These are phyloP conservation scores for Thalpophila matura DNA, from an alignment of 2,888 invertebrate species.

Conservation along the genomic window DNA sequence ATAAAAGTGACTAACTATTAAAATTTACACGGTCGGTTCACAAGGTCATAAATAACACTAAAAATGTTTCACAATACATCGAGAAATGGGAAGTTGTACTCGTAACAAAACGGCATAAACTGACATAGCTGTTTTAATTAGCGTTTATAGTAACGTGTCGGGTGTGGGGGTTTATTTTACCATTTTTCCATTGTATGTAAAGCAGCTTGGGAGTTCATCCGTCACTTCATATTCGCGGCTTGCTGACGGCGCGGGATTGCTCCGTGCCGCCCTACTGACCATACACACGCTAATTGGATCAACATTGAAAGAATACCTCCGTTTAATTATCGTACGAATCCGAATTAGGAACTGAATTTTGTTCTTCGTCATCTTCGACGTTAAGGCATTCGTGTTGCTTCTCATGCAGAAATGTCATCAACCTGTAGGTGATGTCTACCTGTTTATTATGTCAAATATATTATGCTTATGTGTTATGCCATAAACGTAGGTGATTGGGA, in stretches of 20 bases:
- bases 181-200: slow-evolving; percentile 89
- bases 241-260: slow-evolving; percentile 74
- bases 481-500: no score
- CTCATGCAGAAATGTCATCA: slow-evolving; percentile 50
- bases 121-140: slow-evolving; percentile 86
- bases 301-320: slow-evolving; percentile 71
- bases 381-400: slow-evolving; percentile 38
- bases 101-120: slow-evolving; percentile 81
- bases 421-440: slow-evolving; percentile 22
- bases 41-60: slow-evolving; percentile 73
- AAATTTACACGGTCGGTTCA: slow-evolving; percentile 67
- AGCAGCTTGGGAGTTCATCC: slow-evolving; percentile 84
- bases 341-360: slow-evolving; percentile 62
- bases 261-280: slow-evolving; percentile 76
- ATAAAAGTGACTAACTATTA: slow-evolving; percentile 59
- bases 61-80: slow-evolving; percentile 75
- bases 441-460: slow-evolving; percentile 13
- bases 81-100: slow-evolving; percentile 72
- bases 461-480: background rate
- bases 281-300: slow-evolving; percentile 76
- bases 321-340: slow-evolving; percentile 64
- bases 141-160: slow-evolving; percentile 84
- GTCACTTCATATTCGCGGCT: slow-evolving; percentile 89
- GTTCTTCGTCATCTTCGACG: slow-evolving; percentile 58
- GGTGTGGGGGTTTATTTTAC: slow-evolving; percentile 77